Conservation (phyloP, 2,888 invertebrate genomes). For the Cecidostiba fungosa region DNA sequence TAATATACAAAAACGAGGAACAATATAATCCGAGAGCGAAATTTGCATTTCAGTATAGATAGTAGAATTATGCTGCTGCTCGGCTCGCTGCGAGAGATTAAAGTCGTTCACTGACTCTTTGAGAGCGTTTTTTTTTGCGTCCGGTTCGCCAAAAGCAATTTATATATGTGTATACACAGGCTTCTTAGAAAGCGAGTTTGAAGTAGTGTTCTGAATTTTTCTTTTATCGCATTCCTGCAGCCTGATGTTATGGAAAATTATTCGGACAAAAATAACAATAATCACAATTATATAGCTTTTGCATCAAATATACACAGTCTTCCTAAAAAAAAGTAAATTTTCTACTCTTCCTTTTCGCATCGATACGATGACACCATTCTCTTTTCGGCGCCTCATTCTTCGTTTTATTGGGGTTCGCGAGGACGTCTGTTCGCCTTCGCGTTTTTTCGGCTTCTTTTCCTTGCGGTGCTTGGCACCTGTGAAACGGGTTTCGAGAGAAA, state of each 20-base stretch:
- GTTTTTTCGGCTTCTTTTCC: background rate
- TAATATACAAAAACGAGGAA: background rate
- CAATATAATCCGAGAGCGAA: background rate
- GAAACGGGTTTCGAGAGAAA: background rate
- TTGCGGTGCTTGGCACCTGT: background rate
- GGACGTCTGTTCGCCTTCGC: constrained; percentile 4
- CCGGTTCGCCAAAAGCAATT: background rate
- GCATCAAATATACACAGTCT: too few relatives aligned
- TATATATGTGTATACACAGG: background rate
- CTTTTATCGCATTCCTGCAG: background rate
- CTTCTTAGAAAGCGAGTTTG: background rate
- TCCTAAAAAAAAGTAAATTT: background rate
- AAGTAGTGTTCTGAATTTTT: background rate
- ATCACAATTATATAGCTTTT: too few relatives aligned
- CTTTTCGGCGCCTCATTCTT: background rate
- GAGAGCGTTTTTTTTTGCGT: background rate
- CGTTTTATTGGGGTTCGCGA: background rate
- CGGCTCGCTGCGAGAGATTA: background rate
- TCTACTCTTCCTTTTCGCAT: background rate
- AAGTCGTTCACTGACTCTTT: background rate
- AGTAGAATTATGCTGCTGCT: background rate
- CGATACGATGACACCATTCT: background rate
- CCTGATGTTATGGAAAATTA: background rate
- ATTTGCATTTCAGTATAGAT: background rate
- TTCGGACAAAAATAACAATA: background rate